Conservation (phyloP, 2,113 vertebrate species). For the Neogale vison region DNA sequence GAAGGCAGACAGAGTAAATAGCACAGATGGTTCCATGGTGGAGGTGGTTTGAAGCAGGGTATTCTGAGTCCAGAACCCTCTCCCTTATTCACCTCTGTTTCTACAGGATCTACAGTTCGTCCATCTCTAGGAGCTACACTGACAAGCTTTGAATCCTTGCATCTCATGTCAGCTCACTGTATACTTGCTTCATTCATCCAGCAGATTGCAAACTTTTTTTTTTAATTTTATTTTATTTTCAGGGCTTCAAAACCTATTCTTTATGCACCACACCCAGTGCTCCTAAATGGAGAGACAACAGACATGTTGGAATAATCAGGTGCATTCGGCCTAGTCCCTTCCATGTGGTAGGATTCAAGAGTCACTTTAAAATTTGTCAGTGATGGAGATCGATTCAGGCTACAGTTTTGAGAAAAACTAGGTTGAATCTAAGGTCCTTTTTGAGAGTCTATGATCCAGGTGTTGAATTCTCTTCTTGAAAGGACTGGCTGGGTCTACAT, state of each 20-base stretch:
- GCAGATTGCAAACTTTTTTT: not conserved
- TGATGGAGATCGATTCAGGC: not conserved
- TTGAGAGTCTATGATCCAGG: not conserved
- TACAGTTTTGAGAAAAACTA: not conserved
- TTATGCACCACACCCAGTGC: too few relatives aligned
- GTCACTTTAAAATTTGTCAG: not conserved
- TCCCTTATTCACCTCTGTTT: not conserved
- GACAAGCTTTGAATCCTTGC: not conserved
- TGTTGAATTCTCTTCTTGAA: not conserved
- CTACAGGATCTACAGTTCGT: not conserved
- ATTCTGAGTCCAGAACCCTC: not conserved
- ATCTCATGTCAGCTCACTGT: not conserved
- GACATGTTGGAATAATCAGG: not conserved
- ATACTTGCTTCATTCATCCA: not conserved
- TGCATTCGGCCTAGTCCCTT: not conserved
- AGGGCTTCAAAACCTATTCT: too few relatives aligned
- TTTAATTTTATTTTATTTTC: too few relatives aligned
- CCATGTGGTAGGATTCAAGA: not conserved
- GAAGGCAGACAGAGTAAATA: not conserved
- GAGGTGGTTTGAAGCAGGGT: not conserved
- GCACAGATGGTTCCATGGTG: rapidly evolving
- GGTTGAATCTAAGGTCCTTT: not conserved
- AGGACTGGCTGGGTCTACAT: not conserved
- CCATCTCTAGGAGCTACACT: not conserved
- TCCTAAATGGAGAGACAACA: not conserved